Evolutionary conservation across 37 sponge, comb jelly and placozoan genomes (phyloP).

Genomic region (Crambe crambe): DNA sequence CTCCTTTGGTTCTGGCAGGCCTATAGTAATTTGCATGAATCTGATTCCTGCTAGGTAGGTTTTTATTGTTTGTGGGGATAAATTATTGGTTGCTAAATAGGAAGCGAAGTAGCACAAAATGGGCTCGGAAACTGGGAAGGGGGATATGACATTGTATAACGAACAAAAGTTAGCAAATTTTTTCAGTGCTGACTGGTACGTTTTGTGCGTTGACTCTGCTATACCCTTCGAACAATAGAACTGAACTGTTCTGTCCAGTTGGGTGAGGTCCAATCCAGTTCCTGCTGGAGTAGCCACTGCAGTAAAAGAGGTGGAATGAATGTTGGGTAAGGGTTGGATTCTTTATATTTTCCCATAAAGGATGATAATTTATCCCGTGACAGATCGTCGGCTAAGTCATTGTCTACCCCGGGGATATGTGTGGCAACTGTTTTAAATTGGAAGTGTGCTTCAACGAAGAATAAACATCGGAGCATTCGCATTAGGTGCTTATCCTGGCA

Average conservation of each 20-base stretch:
- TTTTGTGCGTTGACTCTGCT: too few relatives aligned
- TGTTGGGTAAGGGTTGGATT: not conserved
- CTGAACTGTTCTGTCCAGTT: constrained; percentile 39
- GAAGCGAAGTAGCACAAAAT: constrained; percentile 31
- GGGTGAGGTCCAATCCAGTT: constrained; percentile 65
- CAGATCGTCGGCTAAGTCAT: constrained; percentile 49
- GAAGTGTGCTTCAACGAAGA: constrained; percentile 38
- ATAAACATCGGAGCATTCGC: constrained; percentile 34
- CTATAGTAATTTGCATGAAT: constrained; percentile 31
- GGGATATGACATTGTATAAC: constrained; percentile 9
- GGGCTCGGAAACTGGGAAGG: constrained; percentile 49
- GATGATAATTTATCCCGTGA: too few relatives aligned
- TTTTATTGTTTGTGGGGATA: constrained; percentile 50
- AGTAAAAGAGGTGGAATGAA: not conserved
- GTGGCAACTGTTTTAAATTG: not conserved
- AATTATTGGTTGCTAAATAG: constrained; percentile 20
- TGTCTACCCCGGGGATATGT: constrained; percentile 27
- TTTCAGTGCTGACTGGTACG: too few relatives aligned
- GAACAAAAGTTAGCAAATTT: constrained; percentile 44
- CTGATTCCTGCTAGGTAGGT: constrained; percentile 58
- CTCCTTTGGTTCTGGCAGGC: constrained; percentile 36
- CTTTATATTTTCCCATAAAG: constrained; percentile 12
- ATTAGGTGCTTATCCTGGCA: constrained; percentile 5
- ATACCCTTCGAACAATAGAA: constrained; percentile 15
- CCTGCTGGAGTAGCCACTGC: constrained; percentile 24